Conservation (phyloP, 2,888 invertebrate species). For the Ichneumoninae sp. region DNA sequence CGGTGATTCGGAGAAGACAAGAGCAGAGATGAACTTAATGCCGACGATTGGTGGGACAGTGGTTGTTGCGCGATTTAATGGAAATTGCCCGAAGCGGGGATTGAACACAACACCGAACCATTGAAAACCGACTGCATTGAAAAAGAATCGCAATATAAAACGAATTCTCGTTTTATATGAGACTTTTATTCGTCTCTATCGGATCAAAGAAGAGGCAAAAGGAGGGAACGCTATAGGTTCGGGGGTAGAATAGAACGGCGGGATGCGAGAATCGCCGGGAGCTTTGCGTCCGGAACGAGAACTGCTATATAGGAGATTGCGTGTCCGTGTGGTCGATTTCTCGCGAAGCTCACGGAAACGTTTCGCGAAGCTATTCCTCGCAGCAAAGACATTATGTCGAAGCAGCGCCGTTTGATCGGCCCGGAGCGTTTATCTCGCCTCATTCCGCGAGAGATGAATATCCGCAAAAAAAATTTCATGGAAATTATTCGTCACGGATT, state of each 20-base stretch:
- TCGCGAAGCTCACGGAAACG: background rate
- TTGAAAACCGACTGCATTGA: conserved; percentile 12
- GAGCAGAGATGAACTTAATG: background rate
- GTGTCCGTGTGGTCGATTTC: background rate
- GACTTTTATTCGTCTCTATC: conserved; percentile 32
- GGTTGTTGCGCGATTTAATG: conserved; percentile 16
- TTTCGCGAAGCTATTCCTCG: background rate
- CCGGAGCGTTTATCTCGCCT: background rate
- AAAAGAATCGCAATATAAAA: conserved; percentile 44
- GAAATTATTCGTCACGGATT: background rate
- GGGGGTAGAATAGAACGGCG: background rate
- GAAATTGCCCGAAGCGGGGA: conserved; percentile 9
- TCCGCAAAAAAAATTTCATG: background rate
- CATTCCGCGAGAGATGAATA: background rate
- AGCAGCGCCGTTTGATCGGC: conserved; percentile 7
- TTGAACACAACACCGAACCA: conserved; percentile 20
- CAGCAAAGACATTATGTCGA: background rate
- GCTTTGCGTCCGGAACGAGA: background rate
- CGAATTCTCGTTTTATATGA: conserved; percentile 31
- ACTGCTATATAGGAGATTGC: background rate
- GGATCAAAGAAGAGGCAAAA: conserved; percentile 48
- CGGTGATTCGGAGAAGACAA: background rate
- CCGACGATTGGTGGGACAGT: background rate
- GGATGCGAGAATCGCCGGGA: conserved; percentile 17
- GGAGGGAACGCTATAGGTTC: background rate